Evolutionary conservation across 2,797 vertebrate species (phyloP).

Genomic region (Hypotaenidia okinawae): DNA sequence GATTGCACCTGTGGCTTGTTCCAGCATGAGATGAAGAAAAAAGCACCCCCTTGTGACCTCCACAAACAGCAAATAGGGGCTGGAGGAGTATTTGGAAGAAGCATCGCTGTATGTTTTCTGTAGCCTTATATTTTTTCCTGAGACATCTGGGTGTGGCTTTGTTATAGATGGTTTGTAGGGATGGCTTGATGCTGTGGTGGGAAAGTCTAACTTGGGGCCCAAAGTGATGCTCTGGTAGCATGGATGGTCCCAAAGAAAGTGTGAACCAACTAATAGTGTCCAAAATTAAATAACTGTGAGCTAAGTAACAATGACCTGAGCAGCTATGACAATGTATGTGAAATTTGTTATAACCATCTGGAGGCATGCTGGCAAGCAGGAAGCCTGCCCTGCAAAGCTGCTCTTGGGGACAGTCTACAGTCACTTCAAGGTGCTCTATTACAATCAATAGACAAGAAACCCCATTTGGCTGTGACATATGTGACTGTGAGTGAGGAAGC

Average conservation of each 20-base stretch:
- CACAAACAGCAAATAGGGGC: neutral
- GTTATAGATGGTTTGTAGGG: neutral
- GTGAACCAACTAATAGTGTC: neutral
- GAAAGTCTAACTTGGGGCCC: neutral
- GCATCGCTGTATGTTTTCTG: neutral
- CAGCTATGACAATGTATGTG: neutral
- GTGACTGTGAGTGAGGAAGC: neutral
- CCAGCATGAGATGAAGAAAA: neutral
- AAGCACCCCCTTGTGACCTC: neutral
- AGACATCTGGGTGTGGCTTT: neutral
- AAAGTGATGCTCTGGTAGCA: neutral
- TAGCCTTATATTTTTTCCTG: neutral
- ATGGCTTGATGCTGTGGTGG: neutral
- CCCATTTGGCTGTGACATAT: neutral
- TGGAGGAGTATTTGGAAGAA: neutral
- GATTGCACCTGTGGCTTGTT: neutral
- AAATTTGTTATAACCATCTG: neutral
- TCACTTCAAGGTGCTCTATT: neutral
- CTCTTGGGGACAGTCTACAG: neutral
- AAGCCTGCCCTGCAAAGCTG: neutral
- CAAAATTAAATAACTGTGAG: slow-evolving; percentile 6
- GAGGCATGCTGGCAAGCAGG: neutral
- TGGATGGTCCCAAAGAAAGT: slow-evolving; percentile 31
- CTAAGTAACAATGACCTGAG: neutral
- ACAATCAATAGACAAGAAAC: neutral